A percentile compares a stretch with the other conserved stretches of the same genome.
Conservation (phyloP, 2,797 vertebrate species). For the Smutsia temminckii region DNA sequence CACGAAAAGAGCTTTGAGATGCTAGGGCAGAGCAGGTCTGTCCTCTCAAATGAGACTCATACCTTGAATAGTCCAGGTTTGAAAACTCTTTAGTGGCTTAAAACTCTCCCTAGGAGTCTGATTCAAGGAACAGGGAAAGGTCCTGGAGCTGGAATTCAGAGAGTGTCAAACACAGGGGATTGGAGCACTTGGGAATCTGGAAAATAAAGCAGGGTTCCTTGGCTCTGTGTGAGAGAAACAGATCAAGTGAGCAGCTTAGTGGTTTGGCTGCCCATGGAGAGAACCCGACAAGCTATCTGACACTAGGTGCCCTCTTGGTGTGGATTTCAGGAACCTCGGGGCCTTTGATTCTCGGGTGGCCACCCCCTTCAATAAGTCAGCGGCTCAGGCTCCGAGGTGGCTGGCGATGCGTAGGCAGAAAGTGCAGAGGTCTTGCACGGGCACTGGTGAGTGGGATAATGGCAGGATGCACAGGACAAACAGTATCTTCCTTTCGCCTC, state of each 20-base stretch:
- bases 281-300: background rate
- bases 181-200: background rate
- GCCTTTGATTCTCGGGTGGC: slow-evolving; percentile 47
- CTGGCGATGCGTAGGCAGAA: background rate
- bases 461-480: background rate
- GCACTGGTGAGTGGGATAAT: background rate
- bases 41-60: background rate
- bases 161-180: background rate
- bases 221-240: background rate
- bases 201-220: slow-evolving; percentile 41
- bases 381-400: background rate
- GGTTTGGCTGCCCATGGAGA: background rate
- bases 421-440: background rate
- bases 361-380: background rate
- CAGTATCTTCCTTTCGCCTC: background rate
- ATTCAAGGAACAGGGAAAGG: background rate
- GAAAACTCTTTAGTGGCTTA: background rate
- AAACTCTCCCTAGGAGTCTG: background rate
- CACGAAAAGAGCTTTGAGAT: background rate
- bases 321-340: slow-evolving; percentile 52
- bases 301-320: background rate
- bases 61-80: background rate
- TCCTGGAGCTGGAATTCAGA: background rate
- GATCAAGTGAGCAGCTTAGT: background rate
- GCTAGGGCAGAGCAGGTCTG: background rate